These are phyloP conservation scores for Drosophila arawakana DNA, from an alignment of 1,140 invertebrate genomes.

Conservation along the genomic window DNA sequence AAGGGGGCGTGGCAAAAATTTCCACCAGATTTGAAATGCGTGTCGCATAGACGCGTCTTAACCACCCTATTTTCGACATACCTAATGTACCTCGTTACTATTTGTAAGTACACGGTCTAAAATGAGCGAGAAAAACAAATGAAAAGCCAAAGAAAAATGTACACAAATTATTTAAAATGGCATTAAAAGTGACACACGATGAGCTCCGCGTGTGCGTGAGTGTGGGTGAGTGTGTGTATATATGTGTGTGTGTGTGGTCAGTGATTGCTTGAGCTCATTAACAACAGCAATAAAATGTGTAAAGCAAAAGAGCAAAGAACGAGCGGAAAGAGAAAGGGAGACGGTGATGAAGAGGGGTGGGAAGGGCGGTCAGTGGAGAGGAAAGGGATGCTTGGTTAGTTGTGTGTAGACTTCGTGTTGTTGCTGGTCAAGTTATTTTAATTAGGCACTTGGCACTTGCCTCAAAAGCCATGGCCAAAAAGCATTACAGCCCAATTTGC, in stretches of 20 bases:
- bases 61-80: too few species aligned
- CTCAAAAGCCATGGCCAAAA: conserved; percentile 8
- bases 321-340: not conserved
- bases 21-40: too few species aligned
- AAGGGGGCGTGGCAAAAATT: too few species aligned
- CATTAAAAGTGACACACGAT: conserved; percentile 60
- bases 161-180: conserved; percentile 73
- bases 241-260: conserved; percentile 31
- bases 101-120: not conserved
- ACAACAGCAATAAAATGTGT: conserved; percentile 55
- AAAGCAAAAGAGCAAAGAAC: conserved; percentile 45
- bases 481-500: conserved; percentile 13
- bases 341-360: not conserved
- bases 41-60: too few species aligned
- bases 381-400: conserved; percentile 32
- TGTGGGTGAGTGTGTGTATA: not conserved
- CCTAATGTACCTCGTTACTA: too few species aligned
- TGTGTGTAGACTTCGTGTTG: conserved; percentile 58
- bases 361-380: not conserved
- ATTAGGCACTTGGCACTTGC: conserved; percentile 60
- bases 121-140: not conserved
- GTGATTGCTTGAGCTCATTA: conserved; percentile 65
- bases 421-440: conserved; percentile 74
- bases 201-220: conserved; percentile 3
- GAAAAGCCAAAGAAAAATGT: conserved; percentile 2